These are phyloP conservation scores for Spondyliosoma cantharus DNA, from an alignment of 2,797 vertebrate genomes.

Conservation along the genomic window DNA sequence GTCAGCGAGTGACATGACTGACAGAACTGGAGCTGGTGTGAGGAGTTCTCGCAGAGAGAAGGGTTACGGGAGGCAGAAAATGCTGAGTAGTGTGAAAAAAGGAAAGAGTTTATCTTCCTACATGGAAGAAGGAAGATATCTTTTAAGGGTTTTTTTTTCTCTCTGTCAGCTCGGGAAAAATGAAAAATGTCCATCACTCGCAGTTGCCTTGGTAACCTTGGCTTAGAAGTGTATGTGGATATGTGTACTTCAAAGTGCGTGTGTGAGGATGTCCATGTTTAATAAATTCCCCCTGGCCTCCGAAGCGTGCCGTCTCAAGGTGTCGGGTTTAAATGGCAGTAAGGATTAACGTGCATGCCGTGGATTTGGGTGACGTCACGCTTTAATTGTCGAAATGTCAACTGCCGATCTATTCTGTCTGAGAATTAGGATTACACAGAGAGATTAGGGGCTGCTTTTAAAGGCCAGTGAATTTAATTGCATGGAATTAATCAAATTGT, in stretches of 20 bases:
- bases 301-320: conserved; percentile 59
- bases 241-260: conserved; percentile 26
- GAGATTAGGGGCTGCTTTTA: conserved; percentile 73
- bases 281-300: conserved; percentile 55
- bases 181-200: conserved; percentile 64
- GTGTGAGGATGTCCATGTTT: conserved; percentile 53
- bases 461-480: conserved; percentile 79
- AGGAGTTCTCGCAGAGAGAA: conserved; percentile 38
- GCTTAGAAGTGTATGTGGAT: conserved; percentile 38
- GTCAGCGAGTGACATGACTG: conserved; percentile 48
- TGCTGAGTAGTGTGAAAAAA: conserved; percentile 44
- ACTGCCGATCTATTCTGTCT: conserved; percentile 53
- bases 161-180: conserved; percentile 49
- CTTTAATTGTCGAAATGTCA: conserved; percentile 80
- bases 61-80: conserved; percentile 46
- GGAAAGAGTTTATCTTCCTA: conserved; percentile 46
- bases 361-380: conserved; percentile 68
- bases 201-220: conserved; percentile 66
- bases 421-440: conserved; percentile 72
- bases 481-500: conserved; percentile 72
- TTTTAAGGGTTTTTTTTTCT: conserved; percentile 41
- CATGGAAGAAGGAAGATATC: conserved; percentile 43
- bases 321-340: conserved; percentile 82
- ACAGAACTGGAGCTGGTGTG: conserved; percentile 64
- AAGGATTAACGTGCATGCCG: conserved; percentile 66